Conservation (phyloP, 30 jellyfish, hydroid and myxozoan genomes). For the Rhopilema esculentum region DNA sequence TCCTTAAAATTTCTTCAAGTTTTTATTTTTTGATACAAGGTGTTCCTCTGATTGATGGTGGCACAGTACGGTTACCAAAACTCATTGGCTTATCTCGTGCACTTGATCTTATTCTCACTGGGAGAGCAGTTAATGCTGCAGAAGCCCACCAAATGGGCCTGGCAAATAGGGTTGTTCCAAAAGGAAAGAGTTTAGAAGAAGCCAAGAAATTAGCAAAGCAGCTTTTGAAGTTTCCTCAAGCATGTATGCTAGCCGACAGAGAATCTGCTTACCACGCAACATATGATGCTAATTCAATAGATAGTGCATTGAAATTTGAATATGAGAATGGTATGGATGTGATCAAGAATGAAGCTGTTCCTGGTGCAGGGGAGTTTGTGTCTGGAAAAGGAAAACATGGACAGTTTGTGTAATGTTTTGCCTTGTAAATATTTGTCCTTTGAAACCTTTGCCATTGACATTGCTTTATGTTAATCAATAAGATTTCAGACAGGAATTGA, state of each 20-base stretch:
- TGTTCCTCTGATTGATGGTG: constrained; percentile 72
- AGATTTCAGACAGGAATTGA: no score
- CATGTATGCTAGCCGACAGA: constrained; percentile 58
- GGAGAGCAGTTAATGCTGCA: constrained; percentile 49
- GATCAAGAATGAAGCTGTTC: constrained; percentile 33
- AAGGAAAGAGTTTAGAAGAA: constrained; percentile 34
- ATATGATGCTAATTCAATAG: constrained; percentile 33
- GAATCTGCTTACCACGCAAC: constrained; percentile 52
- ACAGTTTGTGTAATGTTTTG: constrained; percentile 2
- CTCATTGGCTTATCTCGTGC: constrained; percentile 74
- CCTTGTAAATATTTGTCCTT: no score
- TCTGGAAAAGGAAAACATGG: constrained; percentile 46
- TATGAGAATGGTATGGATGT: constrained; percentile 55
- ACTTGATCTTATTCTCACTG: constrained; percentile 58
- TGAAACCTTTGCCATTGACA: neutral
- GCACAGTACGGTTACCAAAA: constrained; percentile 63
- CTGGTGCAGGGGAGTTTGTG: constrained; percentile 60
- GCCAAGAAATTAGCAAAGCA: constrained; percentile 44
- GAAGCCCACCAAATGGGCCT: constrained; percentile 62
- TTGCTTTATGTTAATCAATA: neutral
- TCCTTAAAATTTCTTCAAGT: no score
- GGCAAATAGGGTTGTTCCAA: constrained; percentile 60
- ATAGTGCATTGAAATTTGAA: constrained; percentile 49
- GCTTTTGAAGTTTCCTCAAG: constrained; percentile 65
- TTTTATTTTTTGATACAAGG: constrained; percentile 7